These are phyloP conservation scores for Sphyrna mokarran DNA, from an alignment of 2,113 vertebrate species.

Conservation along the genomic window DNA sequence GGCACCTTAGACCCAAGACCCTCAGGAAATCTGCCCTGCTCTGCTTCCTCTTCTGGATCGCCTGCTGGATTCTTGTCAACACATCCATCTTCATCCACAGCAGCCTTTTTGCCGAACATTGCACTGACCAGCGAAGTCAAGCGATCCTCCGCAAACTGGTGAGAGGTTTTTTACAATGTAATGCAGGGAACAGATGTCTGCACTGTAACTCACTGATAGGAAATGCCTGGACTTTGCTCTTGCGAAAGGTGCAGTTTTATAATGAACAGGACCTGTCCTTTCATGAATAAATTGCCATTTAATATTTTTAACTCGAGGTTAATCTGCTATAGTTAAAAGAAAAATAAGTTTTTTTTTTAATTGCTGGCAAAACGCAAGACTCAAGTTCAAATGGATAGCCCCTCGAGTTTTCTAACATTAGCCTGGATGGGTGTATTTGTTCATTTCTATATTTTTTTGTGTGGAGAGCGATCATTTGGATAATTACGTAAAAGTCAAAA, in stretches of 20 bases:
- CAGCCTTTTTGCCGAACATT: background rate
- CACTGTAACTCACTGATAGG: too few species aligned
- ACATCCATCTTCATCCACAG: background rate
- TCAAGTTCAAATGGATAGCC: background rate
- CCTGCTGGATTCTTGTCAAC: background rate
- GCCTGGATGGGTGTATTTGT: background rate
- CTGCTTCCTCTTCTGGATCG: background rate
- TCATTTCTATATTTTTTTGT: background rate
- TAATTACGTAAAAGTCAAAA: background rate
- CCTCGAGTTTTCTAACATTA: too few species aligned
- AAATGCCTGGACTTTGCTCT: background rate
- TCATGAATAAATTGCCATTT: background rate
- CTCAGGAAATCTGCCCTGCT: background rate
- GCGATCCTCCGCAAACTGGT: background rate
- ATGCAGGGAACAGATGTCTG: background rate
- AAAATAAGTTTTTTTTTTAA: background rate
- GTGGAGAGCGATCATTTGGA: background rate
- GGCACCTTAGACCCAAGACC: background rate
- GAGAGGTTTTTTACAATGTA: background rate
- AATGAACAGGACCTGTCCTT: background rate
- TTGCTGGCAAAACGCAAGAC: background rate
- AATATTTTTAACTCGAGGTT: background rate
- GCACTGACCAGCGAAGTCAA: slow-evolving; percentile 4
- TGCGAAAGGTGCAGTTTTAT: background rate
- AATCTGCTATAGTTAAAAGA: background rate